A percentile compares a stretch with the other conserved stretches of the same genome.
phyloP scores from a whole-genome alignment of 2,888 invertebrate genomes.

The Agrypnus murinus region DNA sequence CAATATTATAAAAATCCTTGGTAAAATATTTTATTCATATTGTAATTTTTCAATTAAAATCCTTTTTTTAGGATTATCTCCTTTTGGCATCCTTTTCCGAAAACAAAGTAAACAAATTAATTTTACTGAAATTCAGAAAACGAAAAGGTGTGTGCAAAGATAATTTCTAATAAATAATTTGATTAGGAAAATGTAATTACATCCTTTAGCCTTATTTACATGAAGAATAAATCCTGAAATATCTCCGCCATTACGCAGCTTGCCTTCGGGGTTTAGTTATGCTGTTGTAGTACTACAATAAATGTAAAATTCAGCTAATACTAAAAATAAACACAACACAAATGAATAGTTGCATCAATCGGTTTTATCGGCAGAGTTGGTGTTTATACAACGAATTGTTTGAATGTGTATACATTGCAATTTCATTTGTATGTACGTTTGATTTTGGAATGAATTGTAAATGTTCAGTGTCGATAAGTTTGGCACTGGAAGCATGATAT shows the following conservation, averaged over 20 bases:
- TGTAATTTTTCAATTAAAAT: slow-evolving; percentile 42
- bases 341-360: slow-evolving; percentile 39
- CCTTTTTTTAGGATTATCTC: slow-evolving; percentile 18
- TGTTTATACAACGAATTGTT: slow-evolving; percentile 33
- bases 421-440: slow-evolving; percentile 21
- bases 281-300: slow-evolving; percentile 2
- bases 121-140: background rate
- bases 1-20: no score
- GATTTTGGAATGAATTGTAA: slow-evolving; percentile 30
- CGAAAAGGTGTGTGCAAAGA: no score
- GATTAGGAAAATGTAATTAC: background rate
- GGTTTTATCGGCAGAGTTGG: slow-evolving; percentile 27
- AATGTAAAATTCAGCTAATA: slow-evolving; percentile 35
- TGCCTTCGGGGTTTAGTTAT: slow-evolving; percentile 7
- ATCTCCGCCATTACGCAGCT: slow-evolving; percentile 13
- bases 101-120: background rate
- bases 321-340: slow-evolving; percentile 34
- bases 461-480: slow-evolving; percentile 24
- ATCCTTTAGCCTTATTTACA: background rate
- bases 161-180: no score
- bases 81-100: no score
- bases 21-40: slow-evolving; percentile 20
- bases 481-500: background rate
- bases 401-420: slow-evolving; percentile 31
- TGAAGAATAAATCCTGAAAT: slow-evolving; percentile 12